Evolutionary conservation across 2,113 vertebrate genomes (phyloP).

Genomic region (Leiothrix lutea): DNA sequence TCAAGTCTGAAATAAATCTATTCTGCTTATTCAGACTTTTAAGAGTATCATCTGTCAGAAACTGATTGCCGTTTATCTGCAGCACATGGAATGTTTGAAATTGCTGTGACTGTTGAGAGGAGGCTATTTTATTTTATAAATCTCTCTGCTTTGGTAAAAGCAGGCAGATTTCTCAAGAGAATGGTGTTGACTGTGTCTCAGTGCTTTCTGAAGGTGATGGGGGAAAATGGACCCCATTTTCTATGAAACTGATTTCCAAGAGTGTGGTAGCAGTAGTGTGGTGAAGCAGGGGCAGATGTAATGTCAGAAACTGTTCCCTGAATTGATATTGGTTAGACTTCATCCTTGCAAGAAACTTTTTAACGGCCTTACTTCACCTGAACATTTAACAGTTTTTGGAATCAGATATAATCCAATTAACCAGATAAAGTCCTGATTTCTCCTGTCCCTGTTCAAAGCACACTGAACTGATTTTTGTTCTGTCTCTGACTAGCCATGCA

Average conservation of each 20-base stretch:
- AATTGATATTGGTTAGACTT: neutral
- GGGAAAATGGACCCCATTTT: neutral
- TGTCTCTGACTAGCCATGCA: neutral
- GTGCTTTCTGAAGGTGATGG: neutral
- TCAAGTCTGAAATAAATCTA: constrained; percentile 21
- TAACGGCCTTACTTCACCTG: neutral
- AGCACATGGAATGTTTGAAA: neutral
- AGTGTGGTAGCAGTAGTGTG: neutral
- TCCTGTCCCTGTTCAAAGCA: neutral
- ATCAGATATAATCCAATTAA: neutral
- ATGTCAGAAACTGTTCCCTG: neutral
- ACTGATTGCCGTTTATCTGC: neutral
- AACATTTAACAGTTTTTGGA: neutral
- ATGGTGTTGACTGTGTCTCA: neutral
- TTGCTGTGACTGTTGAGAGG: neutral
- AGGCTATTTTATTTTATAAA: neutral
- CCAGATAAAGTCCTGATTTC: neutral
- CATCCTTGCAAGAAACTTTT: neutral
- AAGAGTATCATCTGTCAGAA: neutral
- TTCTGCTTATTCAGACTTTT: neutral
- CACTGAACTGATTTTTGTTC: neutral
- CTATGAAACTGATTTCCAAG: neutral
- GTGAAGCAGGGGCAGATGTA: neutral
- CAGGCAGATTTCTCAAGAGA: neutral
- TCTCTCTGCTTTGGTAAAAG: neutral